Evolutionary conservation across 2,113 vertebrate genomes (phyloP).

Genomic region (Gadus chalcogrammus): DNA sequence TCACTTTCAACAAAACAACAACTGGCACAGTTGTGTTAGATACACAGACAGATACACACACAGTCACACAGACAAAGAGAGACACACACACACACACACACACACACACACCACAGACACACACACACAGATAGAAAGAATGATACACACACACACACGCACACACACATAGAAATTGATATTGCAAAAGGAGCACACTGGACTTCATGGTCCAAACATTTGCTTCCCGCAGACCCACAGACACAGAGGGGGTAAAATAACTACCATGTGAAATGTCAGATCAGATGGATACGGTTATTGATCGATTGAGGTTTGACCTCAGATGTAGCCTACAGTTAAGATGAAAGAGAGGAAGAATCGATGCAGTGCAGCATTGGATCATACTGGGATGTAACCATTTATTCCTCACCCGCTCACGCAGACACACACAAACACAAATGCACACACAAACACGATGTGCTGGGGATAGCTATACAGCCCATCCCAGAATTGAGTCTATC

Average conservation of each 20-base stretch:
- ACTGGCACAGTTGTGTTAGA: not conserved
- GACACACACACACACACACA: not conserved
- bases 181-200: too few species aligned
- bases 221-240: not conserved
- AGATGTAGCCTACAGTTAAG: not conserved
- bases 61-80: not conserved
- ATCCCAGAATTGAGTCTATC: too few species aligned
- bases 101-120: not conserved
- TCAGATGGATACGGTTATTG: not conserved
- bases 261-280: not conserved
- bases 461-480: too few species aligned
- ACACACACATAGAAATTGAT: too few species aligned
- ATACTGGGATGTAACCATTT: not conserved
- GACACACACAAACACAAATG: not conserved
- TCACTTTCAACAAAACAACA: not conserved
- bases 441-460: not conserved
- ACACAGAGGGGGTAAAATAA: not conserved
- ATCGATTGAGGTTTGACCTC: not conserved
- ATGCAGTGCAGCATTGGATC: not conserved
- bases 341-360: slow-evolving; percentile 3
- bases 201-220: too few species aligned
- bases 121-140: not conserved
- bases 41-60: not conserved
- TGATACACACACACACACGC: too few species aligned
- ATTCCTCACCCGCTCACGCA: too few species aligned